These are phyloP conservation scores for Sebastiscus albofasciatus DNA, from an alignment of 2,797 vertebrate genomes.

Conservation along the genomic window DNA sequence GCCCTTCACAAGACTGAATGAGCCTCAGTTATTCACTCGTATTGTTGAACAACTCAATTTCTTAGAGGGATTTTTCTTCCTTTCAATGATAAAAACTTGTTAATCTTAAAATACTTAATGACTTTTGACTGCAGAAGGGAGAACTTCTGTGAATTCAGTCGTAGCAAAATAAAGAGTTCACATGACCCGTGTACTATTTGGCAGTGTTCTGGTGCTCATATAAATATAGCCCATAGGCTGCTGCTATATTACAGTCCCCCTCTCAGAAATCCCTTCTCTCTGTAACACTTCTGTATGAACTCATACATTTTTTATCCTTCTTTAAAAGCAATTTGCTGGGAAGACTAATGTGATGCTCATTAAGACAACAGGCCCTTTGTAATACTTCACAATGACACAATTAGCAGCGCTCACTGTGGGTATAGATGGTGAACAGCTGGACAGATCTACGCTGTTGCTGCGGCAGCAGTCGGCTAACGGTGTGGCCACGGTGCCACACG, in stretches of 20 bases:
- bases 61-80: background rate
- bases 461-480: constrained; percentile 9
- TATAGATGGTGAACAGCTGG: constrained; percentile 39
- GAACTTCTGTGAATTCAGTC: background rate
- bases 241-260: constrained; percentile 11
- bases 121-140: background rate
- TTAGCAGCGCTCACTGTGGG: constrained; percentile 16
- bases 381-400: constrained; percentile 21
- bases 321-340: constrained; percentile 34
- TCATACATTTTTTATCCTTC: background rate
- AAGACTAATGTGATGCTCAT: constrained; percentile 24
- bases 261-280: background rate
- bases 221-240: background rate
- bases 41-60: background rate
- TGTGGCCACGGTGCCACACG: background rate
- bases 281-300: background rate
- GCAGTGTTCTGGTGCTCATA: background rate
- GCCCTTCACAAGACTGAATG: no score
- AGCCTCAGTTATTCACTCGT: background rate
- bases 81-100: background rate
- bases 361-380: constrained; percentile 6
- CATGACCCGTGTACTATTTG: background rate
- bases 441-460: constrained; percentile 2
- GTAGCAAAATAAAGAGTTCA: background rate
- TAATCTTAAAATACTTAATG: background rate